Evolutionary conservation across 30 jellyfish, hydroid and myxozoan species (phyloP), one percentile per base, ranked within the genome.

Genomic region (Pseudorhiza aurosa): DNA sequence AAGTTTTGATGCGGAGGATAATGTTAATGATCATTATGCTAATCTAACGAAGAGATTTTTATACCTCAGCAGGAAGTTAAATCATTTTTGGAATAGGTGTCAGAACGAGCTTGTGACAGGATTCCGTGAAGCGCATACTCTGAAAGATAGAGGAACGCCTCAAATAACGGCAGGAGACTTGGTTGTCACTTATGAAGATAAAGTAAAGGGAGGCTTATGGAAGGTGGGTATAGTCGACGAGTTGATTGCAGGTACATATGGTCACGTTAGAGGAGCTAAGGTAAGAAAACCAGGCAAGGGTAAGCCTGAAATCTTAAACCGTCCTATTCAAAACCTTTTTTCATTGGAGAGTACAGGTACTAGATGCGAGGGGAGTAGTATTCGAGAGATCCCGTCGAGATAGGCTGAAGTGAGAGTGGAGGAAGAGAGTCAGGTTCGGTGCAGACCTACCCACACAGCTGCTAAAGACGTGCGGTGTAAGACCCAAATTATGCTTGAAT

Each of bases 241-340:
- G 15, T 47, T 82, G 17, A 59, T 82, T 6, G 6, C 14, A 14
- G 87, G 87, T 12, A 82, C 42, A 35, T 82, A 68, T 33, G 95
- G 95, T 5, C 36, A 32, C n/a, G 53, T 57, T 0, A 68, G 95
- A 42, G 95, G 95, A 6, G 87, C 95, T 28, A 82, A 65, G 92
- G 85, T 81, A 1, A 45, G 92, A 35, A 53, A 14, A 40, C 68
- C 68, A 37, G 60, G 65, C 4, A 65, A 36, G 37, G 92, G 92
- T 51, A 65, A 81, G 85, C 67, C 76, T 0, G 67, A 28, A 18
- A 22, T 64, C 14, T 63, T 65, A 8, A 32, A 36, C 53, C 30
- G 85, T 8, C 85, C 85, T 0, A 7, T 65, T 32, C 85, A 64
- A 33, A 81, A 81, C 40, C 58, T 81, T 1, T 77, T n/a, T 59